A percentile compares a stretch with the other conserved stretches of the same genome.
phyloP scores from a whole-genome alignment of 2,888 invertebrate genomes.

The Cephonodes hylas region DNA sequence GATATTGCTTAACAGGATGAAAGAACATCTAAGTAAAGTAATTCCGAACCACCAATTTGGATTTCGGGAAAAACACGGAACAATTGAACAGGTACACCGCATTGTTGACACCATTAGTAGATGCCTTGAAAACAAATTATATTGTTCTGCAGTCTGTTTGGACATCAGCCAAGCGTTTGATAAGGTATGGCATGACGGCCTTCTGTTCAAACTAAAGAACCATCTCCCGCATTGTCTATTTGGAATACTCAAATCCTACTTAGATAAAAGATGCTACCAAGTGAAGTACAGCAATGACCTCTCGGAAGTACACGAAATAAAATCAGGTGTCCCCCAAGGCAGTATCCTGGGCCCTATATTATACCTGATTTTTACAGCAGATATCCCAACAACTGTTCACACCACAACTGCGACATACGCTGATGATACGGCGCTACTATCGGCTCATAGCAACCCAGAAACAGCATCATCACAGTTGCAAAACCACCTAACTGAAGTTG shows the following conservation, averaged over 20 bases:
- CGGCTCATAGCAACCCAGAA: neutral
- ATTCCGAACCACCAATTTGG: no score
- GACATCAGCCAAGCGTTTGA: conserved; percentile 16
- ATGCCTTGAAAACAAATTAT: conserved; percentile 10
- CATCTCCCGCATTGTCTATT: conserved; percentile 9
- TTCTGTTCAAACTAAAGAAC: conserved; percentile 21
- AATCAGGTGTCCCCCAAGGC: conserved; percentile 24
- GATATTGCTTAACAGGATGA: conserved; percentile 13
- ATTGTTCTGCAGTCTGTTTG: conserved; percentile 13
- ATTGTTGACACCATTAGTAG: conserved; percentile 5
- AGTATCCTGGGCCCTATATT: conserved; percentile 20
- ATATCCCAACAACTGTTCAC: conserved; percentile 10
- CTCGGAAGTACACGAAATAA: conserved; percentile 12
- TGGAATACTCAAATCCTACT: conserved; percentile 16
- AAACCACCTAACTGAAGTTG: neutral
- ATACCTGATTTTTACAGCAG: conserved; percentile 19
- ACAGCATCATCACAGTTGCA: neutral
- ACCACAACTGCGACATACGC: neutral
- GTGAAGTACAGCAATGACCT: conserved; percentile 6
- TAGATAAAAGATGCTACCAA: conserved; percentile 14
- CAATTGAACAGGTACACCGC: conserved; percentile 14
- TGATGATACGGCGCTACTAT: conserved; percentile 5
- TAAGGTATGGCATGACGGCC: conserved; percentile 14
- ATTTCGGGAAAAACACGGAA: conserved; percentile 14
- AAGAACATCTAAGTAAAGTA: conserved; percentile 10